Conservation (phyloP, 2,797 vertebrate species). For the Gastrophryne carolinensis region DNA sequence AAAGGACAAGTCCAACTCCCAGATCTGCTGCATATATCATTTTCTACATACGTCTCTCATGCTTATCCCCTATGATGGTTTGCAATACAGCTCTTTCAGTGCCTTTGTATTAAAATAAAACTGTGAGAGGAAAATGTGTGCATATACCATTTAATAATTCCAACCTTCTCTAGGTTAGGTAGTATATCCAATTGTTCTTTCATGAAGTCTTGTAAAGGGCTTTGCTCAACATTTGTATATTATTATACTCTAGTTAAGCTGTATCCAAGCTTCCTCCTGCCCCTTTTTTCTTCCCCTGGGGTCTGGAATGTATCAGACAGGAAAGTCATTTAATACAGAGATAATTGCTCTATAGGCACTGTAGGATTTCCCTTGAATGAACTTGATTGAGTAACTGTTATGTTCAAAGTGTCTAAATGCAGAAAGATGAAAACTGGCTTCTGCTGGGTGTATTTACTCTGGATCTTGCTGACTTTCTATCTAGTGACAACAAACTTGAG, state of each 20-base stretch:
- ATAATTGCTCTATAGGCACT: slow-evolving; percentile 42
- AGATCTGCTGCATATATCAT: too few relatives aligned
- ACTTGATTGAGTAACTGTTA: slow-evolving; percentile 46
- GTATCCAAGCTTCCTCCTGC: slow-evolving; percentile 15
- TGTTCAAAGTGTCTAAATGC: slow-evolving; percentile 43
- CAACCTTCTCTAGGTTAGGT: background rate
- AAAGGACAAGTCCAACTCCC: too few relatives aligned
- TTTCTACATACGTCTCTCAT: too few relatives aligned
- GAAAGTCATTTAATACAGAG: slow-evolving; percentile 37
- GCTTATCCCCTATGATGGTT: too few relatives aligned
- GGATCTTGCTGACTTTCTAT: background rate
- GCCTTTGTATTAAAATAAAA: too few relatives aligned
- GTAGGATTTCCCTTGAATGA: slow-evolving; percentile 31
- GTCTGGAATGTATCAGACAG: slow-evolving; percentile 43
- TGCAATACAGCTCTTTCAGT: too few relatives aligned
- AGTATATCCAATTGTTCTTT: background rate
- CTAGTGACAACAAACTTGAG: slow-evolving; percentile 23
- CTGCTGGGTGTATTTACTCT: slow-evolving; percentile 14
- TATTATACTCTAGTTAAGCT: slow-evolving; percentile 20
- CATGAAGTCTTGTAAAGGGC: background rate
- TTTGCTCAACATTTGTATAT: slow-evolving; percentile 24
- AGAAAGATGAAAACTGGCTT: slow-evolving; percentile 17
- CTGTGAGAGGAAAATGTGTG: background rate
- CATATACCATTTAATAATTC: background rate
- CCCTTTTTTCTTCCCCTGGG: slow-evolving; percentile 27